Evolutionary conservation across 2,797 vertebrate genomes (phyloP), one percentile per base, ranked within the genome.

Genomic region (Onychomys leucogaster): DNA sequence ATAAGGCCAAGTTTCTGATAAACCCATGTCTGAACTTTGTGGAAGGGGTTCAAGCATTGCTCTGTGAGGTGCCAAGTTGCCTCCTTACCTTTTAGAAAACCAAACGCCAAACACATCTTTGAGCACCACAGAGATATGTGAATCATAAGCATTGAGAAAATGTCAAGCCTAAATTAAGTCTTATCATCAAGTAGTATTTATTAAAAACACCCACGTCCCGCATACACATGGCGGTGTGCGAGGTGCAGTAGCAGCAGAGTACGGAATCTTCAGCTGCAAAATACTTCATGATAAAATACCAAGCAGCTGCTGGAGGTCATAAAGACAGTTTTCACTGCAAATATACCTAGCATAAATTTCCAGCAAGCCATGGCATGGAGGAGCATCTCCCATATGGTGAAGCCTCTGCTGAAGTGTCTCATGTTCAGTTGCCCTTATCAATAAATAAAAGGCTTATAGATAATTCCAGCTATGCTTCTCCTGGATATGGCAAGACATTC

Each of bases 111-210:
- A 71, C 76, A 57, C 77, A 73, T 97, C 90, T 97, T 85, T 94
- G 81, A 93, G 82, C 77, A 63, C 94, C 43, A 55, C 0, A 55
- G 87, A 97, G 91, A 87, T 94, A 55, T 23, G 12, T 96, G 98
- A 98, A 96, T 98, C 95, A 97, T 84, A 91, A 77, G 78, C 73
- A 92, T 67, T 81, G 81, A 97, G 94, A 97, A 98, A 98, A 97
- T 97, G 96, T 92, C 97, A 97, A 29, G 85, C 69, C 96, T 98
- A 98, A 96, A 97, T 97, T 98, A 97, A 96, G 78, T 63, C 88
- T 95, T 93, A 94, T 91, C 90, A 97, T 89, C 92, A 96, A 96
- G 87, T 80, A 97, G 88, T 97, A 98, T 97, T 97, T 97, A 98
- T 96, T 97, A 96, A 96, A 96, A 96, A 92, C 85, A 21, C 96